Conservation (phyloP, 1,140 invertebrate genomes). For the Conopomorpha cramerella region DNA sequence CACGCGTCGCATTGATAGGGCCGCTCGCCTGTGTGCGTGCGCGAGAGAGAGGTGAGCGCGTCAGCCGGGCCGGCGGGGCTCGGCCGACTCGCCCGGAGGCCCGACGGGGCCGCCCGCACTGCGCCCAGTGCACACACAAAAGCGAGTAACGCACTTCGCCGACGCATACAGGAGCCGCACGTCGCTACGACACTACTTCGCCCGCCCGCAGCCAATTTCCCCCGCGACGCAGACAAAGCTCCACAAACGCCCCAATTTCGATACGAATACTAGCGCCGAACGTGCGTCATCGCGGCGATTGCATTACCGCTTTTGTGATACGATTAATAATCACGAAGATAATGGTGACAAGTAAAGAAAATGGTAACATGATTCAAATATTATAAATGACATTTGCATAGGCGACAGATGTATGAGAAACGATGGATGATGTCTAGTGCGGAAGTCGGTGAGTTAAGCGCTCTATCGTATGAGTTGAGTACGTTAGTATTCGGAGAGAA, state of each 20-base stretch:
- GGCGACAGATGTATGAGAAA: constrained; percentile 20
- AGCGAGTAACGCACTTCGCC: constrained; percentile 59
- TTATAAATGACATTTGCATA: constrained; percentile 21
- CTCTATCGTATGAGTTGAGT: constrained; percentile 33
- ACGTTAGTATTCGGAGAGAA: too few relatives aligned
- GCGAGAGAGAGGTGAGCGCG: constrained; percentile 70
- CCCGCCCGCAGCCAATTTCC: constrained; percentile 29
- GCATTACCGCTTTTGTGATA: constrained; percentile 59
- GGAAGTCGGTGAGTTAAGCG: constrained; percentile 42
- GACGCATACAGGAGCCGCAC: too few relatives aligned
- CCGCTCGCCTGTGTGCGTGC: constrained; percentile 75
- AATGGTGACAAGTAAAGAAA: constrained; percentile 36
- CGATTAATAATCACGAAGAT: constrained; percentile 54
- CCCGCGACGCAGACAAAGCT: constrained; percentile 7
- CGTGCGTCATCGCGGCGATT: constrained; percentile 47
- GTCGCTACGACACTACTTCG: constrained; percentile 10
- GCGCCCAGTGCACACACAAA: constrained; percentile 59
- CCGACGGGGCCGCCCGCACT: constrained; percentile 64
- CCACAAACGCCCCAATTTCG: constrained; percentile 15
- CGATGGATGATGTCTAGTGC: constrained; percentile 28
- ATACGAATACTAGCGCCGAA: constrained; percentile 9
- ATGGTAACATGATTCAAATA: constrained; percentile 24
- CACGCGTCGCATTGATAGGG: constrained; percentile 73
- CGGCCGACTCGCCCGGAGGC: constrained; percentile 71
- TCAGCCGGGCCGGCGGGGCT: constrained; percentile 70